Conservation (phyloP, 2,888 invertebrate genomes). For the Saturnia pavonia region DNA sequence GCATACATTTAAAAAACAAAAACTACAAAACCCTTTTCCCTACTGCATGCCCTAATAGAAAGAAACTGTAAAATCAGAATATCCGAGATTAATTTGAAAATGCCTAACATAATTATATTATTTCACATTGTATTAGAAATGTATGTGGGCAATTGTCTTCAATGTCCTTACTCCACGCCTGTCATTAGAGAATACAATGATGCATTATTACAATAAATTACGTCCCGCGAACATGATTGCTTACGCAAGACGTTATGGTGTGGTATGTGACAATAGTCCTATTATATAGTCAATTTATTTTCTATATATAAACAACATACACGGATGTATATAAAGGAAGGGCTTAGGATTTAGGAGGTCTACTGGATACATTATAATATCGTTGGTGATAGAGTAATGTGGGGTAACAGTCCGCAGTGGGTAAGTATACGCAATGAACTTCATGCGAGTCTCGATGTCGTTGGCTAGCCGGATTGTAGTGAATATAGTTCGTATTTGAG, state of each 20-base stretch:
- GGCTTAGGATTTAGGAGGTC: too few relatives aligned
- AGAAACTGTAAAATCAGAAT: not conserved
- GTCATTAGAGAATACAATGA: slow-evolving; percentile 23
- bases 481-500: too few relatives aligned
- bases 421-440: too few relatives aligned
- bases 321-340: too few relatives aligned
- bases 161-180: slow-evolving; percentile 19
- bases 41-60: not conserved
- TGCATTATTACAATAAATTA: slow-evolving; percentile 19
- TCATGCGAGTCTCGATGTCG: too few relatives aligned
- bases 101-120: not conserved
- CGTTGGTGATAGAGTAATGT: too few relatives aligned
- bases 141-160: not conserved
- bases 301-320: too few relatives aligned
- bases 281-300: slow-evolving; percentile 1
- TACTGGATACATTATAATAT: too few relatives aligned
- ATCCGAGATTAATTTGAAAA: not conserved
- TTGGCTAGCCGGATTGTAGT: too few relatives aligned
- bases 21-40: too few relatives aligned
- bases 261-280: slow-evolving; percentile 1
- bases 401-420: too few relatives aligned
- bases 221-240: not conserved
- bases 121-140: not conserved
- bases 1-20: too few relatives aligned
- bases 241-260: slow-evolving; percentile 4